phyloP scores from a whole-genome alignment of 2,113 vertebrate genomes.

The Ranitomeya variabilis region DNA sequence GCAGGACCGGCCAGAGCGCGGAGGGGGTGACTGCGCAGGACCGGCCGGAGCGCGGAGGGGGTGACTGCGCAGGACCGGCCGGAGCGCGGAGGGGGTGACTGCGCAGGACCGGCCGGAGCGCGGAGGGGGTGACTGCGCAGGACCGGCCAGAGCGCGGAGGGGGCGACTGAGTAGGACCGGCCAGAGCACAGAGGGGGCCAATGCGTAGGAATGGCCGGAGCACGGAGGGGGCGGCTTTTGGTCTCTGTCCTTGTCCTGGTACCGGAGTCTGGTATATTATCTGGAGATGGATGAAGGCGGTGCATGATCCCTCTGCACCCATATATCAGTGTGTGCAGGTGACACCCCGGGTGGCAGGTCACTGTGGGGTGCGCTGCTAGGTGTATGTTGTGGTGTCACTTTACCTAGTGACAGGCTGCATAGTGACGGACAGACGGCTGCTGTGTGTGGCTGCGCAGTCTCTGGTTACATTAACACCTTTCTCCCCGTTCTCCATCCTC shows the following conservation, averaged over 20 bases:
- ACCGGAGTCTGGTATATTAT: no score
- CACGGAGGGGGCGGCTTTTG: no score
- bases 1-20: no score
- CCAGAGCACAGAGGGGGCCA: no score
- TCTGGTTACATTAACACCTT: slow-evolving; percentile 35
- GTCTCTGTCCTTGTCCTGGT: no score
- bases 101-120: not conserved
- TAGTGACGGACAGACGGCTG: slow-evolving; percentile 12
- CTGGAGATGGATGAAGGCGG: no score
- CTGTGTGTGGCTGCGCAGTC: not conserved
- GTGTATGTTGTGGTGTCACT: slow-evolving; percentile 53
- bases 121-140: not conserved
- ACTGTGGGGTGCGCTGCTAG: not conserved
- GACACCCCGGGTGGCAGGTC: not conserved
- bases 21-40: not conserved
- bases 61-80: not conserved
- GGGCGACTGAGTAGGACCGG: not conserved
- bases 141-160: no score
- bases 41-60: not conserved
- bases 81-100: not conserved
- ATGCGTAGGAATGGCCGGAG: no score
- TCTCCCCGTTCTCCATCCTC: not conserved
- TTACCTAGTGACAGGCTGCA: slow-evolving; percentile 23
- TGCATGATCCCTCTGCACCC: no score
- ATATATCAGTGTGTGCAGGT: not conserved